Evolutionary conservation across 2,113 vertebrate species (phyloP), one percentile per base, ranked within the genome.

Genomic region (Anolis carolinensis): DNA sequence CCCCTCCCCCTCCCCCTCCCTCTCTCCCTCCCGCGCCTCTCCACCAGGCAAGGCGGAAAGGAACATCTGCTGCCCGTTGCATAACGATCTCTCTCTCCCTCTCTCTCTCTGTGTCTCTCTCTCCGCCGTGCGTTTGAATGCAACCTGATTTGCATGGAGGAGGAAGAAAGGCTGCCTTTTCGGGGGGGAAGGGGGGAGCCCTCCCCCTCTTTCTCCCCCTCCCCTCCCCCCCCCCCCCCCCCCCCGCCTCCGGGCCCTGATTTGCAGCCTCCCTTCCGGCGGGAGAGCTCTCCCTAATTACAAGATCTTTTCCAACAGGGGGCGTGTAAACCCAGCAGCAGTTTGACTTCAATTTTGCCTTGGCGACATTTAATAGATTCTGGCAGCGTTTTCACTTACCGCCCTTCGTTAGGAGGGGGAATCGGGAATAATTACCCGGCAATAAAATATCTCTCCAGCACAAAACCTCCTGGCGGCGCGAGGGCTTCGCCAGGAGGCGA

Each of bases 381-480:
- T 84, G 87, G 82, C 87, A 80, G 76, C 77, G 87, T 84, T 84
- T 84, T 80, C 82, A 80, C 87, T 88, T 74, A 80, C 48, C 80
- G 48, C 32, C 82, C 87, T 84, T 74, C 62, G 77, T 84, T 74
- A 80, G 87, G 82, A 80, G 77, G 70, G 76, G 77, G 87, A 68
- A 74, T 67, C 87, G 76, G 71, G 87, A 84, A 84, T 88, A 84
- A 88, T 88, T 84, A 80, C 81, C 76, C 81, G 32, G 76, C 75
- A 74, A 83, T 84, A 88, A 88, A 84, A 88, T 74, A 83, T 88
- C 87, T 80, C 76, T 80, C 77, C 5, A 39, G 82, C 82, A 79
- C 77, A 75, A 79, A 84, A 16, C 13, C 9, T 84, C 59, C 44
- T 88, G 55, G 59, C 82, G 59, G 85, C 59, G 63, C 77, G 59